Percentiles rank a stretch among this genome's conserved stretches.
Evolutionary conservation across 2,797 vertebrate genomes (phyloP).

Genomic region (Masticophis lateralis): DNA sequence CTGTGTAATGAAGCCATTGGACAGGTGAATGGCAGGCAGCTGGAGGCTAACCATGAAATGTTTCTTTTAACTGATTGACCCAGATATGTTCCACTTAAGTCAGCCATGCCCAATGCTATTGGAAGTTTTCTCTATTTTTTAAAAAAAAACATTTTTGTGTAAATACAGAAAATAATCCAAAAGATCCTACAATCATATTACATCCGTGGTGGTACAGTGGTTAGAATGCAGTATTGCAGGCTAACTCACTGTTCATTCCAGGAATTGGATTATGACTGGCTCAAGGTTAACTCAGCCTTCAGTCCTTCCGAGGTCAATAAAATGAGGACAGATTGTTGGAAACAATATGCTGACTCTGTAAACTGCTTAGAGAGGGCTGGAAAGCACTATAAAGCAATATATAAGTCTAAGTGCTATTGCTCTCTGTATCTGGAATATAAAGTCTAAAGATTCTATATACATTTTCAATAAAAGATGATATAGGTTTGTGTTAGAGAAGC

Average conservation of each 20-base stretch:
- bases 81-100: not conserved
- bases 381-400: no score
- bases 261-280: no score
- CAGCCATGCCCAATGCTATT: not conserved
- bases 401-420: no score
- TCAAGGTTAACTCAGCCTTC: no score
- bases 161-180: conserved; percentile 8
- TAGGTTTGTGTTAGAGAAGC: conserved; percentile 2
- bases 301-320: no score
- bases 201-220: no score
- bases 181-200: not conserved
- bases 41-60: not conserved
- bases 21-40: not conserved
- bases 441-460: not conserved
- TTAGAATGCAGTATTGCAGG: no score
- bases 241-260: no score
- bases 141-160: not conserved
- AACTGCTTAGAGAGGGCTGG: no score
- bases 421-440: not conserved
- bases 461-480: conserved; percentile 26
- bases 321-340: no score
- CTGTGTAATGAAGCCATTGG: not conserved
- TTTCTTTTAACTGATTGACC: not conserved
- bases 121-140: not conserved
- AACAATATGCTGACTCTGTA: no score